phyloP scores from a whole-genome alignment of 2,113 vertebrate species.

The Phalacrocorax aristotelis region DNA sequence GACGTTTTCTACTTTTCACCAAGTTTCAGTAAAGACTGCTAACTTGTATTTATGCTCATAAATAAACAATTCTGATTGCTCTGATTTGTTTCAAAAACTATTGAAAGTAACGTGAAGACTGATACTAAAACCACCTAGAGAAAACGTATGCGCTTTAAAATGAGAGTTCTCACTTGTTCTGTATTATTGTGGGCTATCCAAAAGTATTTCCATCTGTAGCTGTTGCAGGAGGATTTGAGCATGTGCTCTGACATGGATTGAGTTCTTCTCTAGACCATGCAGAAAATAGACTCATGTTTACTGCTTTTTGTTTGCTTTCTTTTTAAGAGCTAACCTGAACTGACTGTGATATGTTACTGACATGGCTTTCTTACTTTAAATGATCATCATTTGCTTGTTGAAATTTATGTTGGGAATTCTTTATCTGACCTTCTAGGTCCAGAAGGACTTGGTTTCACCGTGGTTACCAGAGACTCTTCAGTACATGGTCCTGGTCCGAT shows the following conservation, averaged over 20 bases:
- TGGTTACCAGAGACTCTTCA: conserved; percentile 96
- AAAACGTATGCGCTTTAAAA: neutral
- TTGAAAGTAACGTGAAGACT: neutral
- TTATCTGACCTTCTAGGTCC: conserved; percentile 75
- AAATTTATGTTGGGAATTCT: neutral
- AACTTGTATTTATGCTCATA: neutral
- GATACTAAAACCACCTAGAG: neutral
- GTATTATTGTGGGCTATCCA: neutral
- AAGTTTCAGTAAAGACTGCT: neutral
- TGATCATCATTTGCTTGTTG: neutral
- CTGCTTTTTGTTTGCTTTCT: neutral
- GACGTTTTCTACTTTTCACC: neutral
- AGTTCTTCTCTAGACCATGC: neutral
- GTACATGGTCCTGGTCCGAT: conserved; percentile 92
- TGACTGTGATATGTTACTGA: neutral
- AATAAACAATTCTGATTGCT: neutral
- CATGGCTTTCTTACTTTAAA: neutral
- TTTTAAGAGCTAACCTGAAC: neutral
- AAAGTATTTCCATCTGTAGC: neutral
- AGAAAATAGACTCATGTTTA: neutral
- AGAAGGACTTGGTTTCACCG: conserved; percentile 96
- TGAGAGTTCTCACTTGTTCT: neutral
- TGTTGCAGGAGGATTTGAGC: neutral
- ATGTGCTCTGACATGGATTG: neutral
- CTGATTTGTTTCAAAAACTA: neutral